Percentiles rank a stretch among this genome's conserved stretches.
Conservation (phyloP, 2,797 vertebrate species). For the Chrosomus eos region DNA sequence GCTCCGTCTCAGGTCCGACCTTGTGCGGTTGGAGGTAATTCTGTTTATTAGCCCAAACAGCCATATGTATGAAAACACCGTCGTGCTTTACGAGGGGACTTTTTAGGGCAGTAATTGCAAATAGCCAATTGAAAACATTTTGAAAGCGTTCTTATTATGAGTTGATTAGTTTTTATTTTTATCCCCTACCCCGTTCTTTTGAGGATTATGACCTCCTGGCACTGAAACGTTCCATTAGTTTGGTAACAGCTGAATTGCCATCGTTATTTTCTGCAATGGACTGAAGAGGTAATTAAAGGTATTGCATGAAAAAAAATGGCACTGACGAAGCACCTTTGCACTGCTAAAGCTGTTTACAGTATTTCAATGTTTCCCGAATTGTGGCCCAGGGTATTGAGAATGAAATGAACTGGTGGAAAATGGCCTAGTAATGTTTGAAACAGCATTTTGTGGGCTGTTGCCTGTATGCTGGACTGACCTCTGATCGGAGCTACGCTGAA, state of each 20-base stretch:
- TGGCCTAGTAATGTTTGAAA: slow-evolving; percentile 36
- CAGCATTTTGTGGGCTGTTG: slow-evolving; percentile 49
- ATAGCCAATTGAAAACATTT: slow-evolving; percentile 45
- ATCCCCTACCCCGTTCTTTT: neutral
- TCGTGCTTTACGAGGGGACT: slow-evolving; percentile 41
- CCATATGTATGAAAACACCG: slow-evolving; percentile 41
- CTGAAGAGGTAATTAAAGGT: slow-evolving; percentile 47
- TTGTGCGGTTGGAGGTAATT: slow-evolving; percentile 44
- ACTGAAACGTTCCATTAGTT: slow-evolving; percentile 45
- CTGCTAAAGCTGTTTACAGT: slow-evolving; percentile 20
- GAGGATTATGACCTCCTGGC: slow-evolving; percentile 39
- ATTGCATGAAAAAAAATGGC: slow-evolving; percentile 17
- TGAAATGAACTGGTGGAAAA: slow-evolving; percentile 43
- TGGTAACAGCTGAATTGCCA: slow-evolving; percentile 29
- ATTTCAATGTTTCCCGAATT: neutral
- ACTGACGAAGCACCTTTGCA: slow-evolving; percentile 38
- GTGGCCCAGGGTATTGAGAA: slow-evolving; percentile 37
- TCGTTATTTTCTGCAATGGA: slow-evolving; percentile 39
- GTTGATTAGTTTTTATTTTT: slow-evolving; percentile 35
- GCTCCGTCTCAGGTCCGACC: slow-evolving; percentile 50
- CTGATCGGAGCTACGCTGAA: slow-evolving; percentile 49
- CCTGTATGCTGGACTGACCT: slow-evolving; percentile 53
- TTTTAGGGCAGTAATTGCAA: slow-evolving; percentile 45
- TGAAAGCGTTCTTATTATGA: slow-evolving; percentile 22
- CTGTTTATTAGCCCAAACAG: slow-evolving; percentile 54